Conservation (phyloP, 2,113 vertebrate genomes). For the Scomber japonicus region DNA sequence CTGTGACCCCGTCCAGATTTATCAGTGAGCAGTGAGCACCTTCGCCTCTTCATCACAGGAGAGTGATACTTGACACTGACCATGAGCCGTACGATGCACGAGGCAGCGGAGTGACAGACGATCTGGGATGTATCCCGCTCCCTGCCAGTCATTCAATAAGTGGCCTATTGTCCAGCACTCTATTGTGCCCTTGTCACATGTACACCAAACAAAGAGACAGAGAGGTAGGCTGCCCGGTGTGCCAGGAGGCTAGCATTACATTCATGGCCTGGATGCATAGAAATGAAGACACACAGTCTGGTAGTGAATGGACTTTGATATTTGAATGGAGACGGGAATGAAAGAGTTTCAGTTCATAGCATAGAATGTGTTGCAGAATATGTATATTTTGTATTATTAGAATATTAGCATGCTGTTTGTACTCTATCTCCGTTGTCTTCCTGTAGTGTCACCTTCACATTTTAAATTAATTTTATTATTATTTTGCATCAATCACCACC, state of each 20-base stretch:
- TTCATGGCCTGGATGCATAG: conserved; percentile 61
- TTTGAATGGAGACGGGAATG: conserved; percentile 41
- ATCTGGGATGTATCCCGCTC: conserved; percentile 72
- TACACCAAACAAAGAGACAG: conserved; percentile 66
- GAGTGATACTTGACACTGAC: conserved; percentile 70
- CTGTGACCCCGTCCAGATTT: conserved; percentile 61
- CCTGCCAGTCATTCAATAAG: conserved; percentile 78
- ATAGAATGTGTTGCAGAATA: not conserved
- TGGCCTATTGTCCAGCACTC: conserved; percentile 72
- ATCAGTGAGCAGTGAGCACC: no score
- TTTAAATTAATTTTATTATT: no score
- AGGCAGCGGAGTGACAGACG: conserved; percentile 68
- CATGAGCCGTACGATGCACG: conserved; percentile 47
- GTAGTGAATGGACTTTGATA: conserved; percentile 53
- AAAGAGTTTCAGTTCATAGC: conserved; percentile 28
- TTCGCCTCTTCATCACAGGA: conserved; percentile 45
- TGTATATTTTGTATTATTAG: not conserved
- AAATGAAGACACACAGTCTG: conserved; percentile 52
- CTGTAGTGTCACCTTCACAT: not conserved
- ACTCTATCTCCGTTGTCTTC: not conserved
- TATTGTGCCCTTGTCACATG: conserved; percentile 78
- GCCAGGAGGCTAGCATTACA: conserved; percentile 72
- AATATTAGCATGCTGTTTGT: not conserved
- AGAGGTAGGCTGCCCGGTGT: conserved; percentile 66
- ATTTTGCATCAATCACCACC: conserved; percentile 26